These are phyloP conservation scores for Leptothorax acervorum DNA, from an alignment of 2,888 invertebrate species.

Conservation along the genomic window DNA sequence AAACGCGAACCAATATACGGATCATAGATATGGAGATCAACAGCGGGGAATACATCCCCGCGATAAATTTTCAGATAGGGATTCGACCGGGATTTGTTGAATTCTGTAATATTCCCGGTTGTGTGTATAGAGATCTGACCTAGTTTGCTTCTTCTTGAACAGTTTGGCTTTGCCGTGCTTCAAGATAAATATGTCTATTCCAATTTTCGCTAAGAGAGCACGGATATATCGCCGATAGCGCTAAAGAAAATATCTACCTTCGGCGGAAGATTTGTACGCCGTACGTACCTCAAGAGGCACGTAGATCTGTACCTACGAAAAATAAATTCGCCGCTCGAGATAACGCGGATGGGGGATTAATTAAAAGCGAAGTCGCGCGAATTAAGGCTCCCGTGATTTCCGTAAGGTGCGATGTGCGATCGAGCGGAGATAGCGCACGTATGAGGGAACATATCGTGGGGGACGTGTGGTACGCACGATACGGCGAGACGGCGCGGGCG, in stretches of 20 bases:
- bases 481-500: background rate
- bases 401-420: constrained; percentile 31
- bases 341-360: constrained; percentile 30
- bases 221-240: background rate
- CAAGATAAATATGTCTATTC: constrained; percentile 8
- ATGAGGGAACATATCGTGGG: background rate
- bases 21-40: constrained; percentile 37
- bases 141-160: constrained; percentile 3
- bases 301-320: background rate
- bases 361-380: constrained; percentile 12
- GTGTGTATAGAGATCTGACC: constrained; percentile 1
- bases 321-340: background rate
- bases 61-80: constrained; percentile 40
- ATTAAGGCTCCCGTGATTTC: background rate
- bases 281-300: background rate
- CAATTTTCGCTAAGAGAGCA: constrained; percentile 10
- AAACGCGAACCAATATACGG: constrained; percentile 25
- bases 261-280: too few species aligned
- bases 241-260: background rate
- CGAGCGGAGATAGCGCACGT: constrained; percentile 40
- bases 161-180: constrained; percentile 14
- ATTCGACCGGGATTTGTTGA: constrained; percentile 26
- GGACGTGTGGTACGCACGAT: background rate
- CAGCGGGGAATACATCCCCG: constrained; percentile 4
- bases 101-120: constrained; percentile 20